Conservation (phyloP, 2,888 invertebrate species). For the Acronicta aceris region DNA sequence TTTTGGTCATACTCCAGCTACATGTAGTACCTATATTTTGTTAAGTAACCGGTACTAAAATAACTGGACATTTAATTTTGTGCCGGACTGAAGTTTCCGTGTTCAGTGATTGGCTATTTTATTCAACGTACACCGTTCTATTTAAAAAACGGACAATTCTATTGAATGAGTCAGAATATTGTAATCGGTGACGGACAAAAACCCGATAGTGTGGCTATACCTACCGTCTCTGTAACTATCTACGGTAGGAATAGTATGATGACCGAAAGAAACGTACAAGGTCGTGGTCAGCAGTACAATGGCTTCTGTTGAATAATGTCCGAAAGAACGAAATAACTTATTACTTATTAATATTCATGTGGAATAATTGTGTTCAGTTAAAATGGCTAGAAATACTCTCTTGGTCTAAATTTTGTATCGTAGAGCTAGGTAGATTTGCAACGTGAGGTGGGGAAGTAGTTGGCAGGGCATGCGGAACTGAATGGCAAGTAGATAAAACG, state of each 20-base stretch:
- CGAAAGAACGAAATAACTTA: constrained; percentile 57
- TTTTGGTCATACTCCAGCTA: constrained; percentile 69
- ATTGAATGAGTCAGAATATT: constrained; percentile 77
- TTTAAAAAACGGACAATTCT: constrained; percentile 71
- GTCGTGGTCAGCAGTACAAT: constrained; percentile 81
- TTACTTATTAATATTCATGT: constrained; percentile 59
- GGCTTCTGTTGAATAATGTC: constrained; percentile 71
- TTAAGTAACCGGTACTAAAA: constrained; percentile 58
- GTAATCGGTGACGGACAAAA: constrained; percentile 72
- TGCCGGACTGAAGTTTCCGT: constrained; percentile 61
- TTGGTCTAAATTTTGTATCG: constrained; percentile 2
- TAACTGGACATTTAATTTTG: constrained; percentile 61
- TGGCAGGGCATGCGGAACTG: constrained; percentile 43
- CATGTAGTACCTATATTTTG: constrained; percentile 52
- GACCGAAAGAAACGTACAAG: constrained; percentile 78
- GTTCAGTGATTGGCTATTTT: constrained; percentile 68
- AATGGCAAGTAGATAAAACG: constrained; percentile 59
- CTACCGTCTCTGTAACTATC: constrained; percentile 50
- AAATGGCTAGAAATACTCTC: constrained; percentile 16
- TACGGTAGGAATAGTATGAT: constrained; percentile 72
- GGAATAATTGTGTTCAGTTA: constrained; percentile 42
- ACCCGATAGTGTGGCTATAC: constrained; percentile 65
- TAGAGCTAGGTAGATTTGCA: no score
- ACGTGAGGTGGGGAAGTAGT: constrained; percentile 29
- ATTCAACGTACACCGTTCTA: constrained; percentile 66